Conservation (phyloP, 1,140 invertebrate species). For the Lethrus apterus region DNA sequence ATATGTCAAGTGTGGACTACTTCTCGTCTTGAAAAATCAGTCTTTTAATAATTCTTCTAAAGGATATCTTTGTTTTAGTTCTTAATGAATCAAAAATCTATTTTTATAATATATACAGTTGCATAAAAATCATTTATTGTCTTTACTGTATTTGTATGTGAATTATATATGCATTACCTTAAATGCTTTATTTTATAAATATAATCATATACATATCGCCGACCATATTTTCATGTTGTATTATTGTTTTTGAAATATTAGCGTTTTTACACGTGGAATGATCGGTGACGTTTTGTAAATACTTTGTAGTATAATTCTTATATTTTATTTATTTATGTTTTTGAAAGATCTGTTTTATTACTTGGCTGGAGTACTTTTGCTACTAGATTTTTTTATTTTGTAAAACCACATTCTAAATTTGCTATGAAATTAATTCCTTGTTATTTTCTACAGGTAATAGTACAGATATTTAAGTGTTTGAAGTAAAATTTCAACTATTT, state of each 20-base stretch:
- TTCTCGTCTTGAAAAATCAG: not conserved
- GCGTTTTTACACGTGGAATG: slow-evolving; percentile 1
- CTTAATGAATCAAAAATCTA: slow-evolving; percentile 10
- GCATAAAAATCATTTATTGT: slow-evolving; percentile 8
- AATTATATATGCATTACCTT: slow-evolving; percentile 11
- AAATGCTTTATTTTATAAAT: slow-evolving; percentile 6
- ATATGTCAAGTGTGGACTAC: not conserved
- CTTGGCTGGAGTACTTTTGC: not conserved
- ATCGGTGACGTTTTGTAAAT: slow-evolving; percentile 11
- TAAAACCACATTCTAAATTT: not conserved
- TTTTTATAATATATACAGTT: slow-evolving; percentile 13
- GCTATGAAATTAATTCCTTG: not conserved
- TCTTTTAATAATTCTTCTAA: not conserved
- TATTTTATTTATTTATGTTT: slow-evolving; percentile 10
- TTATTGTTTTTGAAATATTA: not conserved
- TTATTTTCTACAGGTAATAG: not conserved
- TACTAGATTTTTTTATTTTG: slow-evolving; percentile 1
- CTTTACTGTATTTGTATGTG: slow-evolving; percentile 10
- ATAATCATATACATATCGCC: slow-evolving; percentile 10
- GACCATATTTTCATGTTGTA: slow-evolving; percentile 7
- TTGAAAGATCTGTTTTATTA: slow-evolving; percentile 6
- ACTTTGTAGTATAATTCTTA: slow-evolving; percentile 9
- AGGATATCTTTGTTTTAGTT: slow-evolving; percentile 7
- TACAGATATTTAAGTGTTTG: not conserved
- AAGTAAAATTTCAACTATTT: not conserved